Evolutionary conservation across 2,113 vertebrate species (phyloP), one percentile per base, ranked within the genome.

Genomic region (Eulemur macaco): DNA sequence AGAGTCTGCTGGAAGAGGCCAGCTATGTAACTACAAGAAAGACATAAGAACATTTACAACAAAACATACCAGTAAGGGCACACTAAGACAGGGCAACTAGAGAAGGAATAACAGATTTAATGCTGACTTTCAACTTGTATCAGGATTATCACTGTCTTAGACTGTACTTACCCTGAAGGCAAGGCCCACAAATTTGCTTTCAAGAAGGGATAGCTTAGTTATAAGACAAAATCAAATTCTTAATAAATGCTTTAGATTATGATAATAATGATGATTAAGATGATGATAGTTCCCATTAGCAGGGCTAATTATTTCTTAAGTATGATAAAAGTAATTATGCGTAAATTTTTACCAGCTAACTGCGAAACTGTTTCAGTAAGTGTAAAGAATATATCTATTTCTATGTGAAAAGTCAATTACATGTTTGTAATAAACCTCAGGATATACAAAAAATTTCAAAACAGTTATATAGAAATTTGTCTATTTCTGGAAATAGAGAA

Each of bases 261-360:
- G 86, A 95, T 95, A 96, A 95, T 97, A 80, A 97, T 86, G 69
- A 93, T 97, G 93, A 96, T 95, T 96, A 97, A 91, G 56, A 96
- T 89, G 96, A 96, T 96, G 76, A 95, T 66, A 96, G 93, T 39
- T 95, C 91, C 86, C 89, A 95, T 96, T 97, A 97, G 89, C 78
- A 84, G 94, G 83, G 74, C 76, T 97, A 98, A 97, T 97, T 97
- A 96, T 95, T 96, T 89, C 78, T 95, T 84, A 97, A 87, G 86
- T 94, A 86, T 81, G 83, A 95, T 89, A 91, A 95, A 96, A 97
- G 95, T 86, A 96, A 98, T 94, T 94, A 96, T 58, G 86, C 82
- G 3, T 94, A 93, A 39, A 97, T 87, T 93, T 96, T 95, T 34
- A 96, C 76, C 73, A 96, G 89, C n/a, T 89, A 97, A 86, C 89